Evolutionary conservation across 2,113 vertebrate genomes (phyloP).

Genomic region (Calidris pygmaea): DNA sequence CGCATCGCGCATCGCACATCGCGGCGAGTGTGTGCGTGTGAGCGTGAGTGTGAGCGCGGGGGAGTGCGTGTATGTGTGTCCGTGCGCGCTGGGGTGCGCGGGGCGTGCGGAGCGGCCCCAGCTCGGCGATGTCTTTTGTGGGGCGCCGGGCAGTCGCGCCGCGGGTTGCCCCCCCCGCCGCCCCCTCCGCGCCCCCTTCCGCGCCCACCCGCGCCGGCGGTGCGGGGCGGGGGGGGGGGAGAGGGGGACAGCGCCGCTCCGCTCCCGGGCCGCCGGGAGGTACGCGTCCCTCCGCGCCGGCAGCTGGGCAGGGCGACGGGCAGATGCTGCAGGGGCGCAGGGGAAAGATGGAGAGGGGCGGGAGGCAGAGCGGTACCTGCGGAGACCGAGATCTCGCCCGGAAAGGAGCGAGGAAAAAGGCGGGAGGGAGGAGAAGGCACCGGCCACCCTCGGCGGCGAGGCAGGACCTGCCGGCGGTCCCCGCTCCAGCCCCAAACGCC

Average conservation of each 20-base stretch:
- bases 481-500: background rate
- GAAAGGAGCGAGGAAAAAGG: background rate
- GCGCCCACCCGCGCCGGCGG: no score
- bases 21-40: background rate
- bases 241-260: no score
- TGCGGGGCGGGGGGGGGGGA: no score
- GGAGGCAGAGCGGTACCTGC: background rate
- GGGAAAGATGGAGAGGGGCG: background rate
- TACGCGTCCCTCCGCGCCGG: background rate
- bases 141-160: background rate
- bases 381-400: background rate
- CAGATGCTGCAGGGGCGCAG: background rate
- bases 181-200: no score
- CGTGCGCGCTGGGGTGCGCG: background rate
- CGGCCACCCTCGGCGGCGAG: background rate
- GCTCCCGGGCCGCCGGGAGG: background rate
- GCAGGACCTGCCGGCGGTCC: background rate
- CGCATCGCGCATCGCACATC: constrained; percentile 49
- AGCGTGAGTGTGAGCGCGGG: background rate
- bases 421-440: background rate
- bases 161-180: no score
- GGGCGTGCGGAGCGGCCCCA: background rate
- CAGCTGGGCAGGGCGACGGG: background rate
- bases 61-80: background rate
- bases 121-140: background rate